phyloP scores from a whole-genome alignment of 2,113 vertebrate species.

The Prunella fulvescens region DNA sequence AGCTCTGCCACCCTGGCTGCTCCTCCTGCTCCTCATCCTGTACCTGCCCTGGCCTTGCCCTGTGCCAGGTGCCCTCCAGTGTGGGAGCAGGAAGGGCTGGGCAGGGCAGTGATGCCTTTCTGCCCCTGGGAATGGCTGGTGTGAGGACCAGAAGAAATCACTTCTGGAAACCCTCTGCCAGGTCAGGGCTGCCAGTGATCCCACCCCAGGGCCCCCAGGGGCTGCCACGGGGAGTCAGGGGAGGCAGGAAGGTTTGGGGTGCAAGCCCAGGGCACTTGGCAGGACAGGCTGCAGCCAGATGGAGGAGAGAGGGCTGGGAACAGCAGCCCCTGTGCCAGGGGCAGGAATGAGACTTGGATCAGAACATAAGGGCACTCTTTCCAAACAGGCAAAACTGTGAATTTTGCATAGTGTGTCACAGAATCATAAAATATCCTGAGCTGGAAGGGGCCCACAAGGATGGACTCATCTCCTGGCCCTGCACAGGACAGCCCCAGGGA shows the following conservation, averaged over 20 bases:
- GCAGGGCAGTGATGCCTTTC: neutral
- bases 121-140: neutral
- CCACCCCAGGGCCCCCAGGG: neutral
- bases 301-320: neutral
- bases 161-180: neutral
- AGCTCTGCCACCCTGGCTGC: neutral
- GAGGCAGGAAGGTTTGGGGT: neutral
- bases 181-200: neutral
- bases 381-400: neutral
- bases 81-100: neutral
- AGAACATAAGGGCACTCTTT: neutral
- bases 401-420: neutral
- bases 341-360: neutral
- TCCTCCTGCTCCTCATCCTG: neutral
- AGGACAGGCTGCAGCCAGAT: neutral
- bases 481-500: neutral
- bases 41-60: neutral
- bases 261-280: neutral
- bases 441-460: neutral
- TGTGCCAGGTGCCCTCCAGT: fast-evolving
- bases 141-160: neutral
- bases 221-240: neutral
- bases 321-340: neutral
- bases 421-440: neutral
- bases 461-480: fast-evolving